Evolutionary conservation across 2,888 invertebrate species (phyloP).

Genomic region (Pimpla rufipes): DNA sequence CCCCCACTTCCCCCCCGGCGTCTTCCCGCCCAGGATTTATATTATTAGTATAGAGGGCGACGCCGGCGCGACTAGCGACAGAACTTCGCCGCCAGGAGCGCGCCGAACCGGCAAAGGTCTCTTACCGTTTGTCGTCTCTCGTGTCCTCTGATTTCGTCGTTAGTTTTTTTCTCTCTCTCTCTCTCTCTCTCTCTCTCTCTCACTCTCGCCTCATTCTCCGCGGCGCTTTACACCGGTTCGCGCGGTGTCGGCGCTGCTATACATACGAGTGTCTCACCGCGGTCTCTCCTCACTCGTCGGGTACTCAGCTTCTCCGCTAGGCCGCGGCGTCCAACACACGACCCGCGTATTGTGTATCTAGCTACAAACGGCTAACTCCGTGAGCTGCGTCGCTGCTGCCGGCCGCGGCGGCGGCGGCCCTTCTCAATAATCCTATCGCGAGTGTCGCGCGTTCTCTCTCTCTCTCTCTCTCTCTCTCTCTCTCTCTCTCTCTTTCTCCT

Average conservation of each 20-base stretch:
- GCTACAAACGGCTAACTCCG: constrained; percentile 10
- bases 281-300: background rate
- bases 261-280: constrained; percentile 11
- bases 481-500: constrained; percentile 23
- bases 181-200: constrained; percentile 8
- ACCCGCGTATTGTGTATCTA: constrained; percentile 8
- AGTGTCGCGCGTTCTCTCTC: constrained; percentile 42
- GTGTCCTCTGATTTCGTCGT: constrained; percentile 5
- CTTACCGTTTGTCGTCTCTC: constrained; percentile 47
- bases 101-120: constrained; percentile 41
- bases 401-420: constrained; percentile 6
- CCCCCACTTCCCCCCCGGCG: background rate
- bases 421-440: constrained; percentile 61
- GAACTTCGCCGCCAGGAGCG: constrained; percentile 64
- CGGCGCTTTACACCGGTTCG: constrained; percentile 5
- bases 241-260: constrained; percentile 29
- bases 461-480: constrained; percentile 27
- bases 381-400: constrained; percentile 26
- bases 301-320: constrained; percentile 19
- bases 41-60: constrained; percentile 40
- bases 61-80: constrained; percentile 42
- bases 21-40: background rate
- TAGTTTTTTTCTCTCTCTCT: constrained; percentile 36
- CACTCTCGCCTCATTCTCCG: constrained; percentile 2
- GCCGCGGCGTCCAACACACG: constrained; percentile 6